phyloP scores from a whole-genome alignment of 2,113 vertebrate genomes.

The Coryphaenoides rupestris region DNA sequence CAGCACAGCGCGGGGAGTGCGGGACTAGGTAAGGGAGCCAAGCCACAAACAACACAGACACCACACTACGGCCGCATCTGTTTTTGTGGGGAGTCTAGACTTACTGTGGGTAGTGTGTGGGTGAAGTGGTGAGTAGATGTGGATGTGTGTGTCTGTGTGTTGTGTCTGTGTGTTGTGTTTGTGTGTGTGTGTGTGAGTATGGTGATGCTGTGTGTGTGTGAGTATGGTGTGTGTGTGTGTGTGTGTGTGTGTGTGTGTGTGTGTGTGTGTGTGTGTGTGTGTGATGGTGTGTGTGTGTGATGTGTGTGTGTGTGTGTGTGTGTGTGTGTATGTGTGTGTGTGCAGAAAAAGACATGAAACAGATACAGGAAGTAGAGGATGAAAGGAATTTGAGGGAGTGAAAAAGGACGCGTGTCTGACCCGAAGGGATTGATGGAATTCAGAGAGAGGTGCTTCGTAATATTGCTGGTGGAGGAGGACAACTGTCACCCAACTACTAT shows the following conservation, averaged over 20 bases:
- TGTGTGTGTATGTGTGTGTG: conserved; percentile 1
- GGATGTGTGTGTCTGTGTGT: not conserved
- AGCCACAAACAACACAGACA: too few relatives aligned
- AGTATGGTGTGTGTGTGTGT: too few relatives aligned
- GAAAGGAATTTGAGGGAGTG: conserved; percentile 16
- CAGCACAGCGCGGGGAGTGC: too few relatives aligned
- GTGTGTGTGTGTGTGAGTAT: too few relatives aligned
- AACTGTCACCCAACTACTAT: conserved; percentile 26
- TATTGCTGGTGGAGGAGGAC: conserved; percentile 55
- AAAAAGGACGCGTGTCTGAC: conserved; percentile 7
- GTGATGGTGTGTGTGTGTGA: conserved; percentile 17
- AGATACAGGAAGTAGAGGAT: conserved; percentile 2
- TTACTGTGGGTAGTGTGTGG: too few relatives aligned
- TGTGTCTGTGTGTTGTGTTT: not conserved
- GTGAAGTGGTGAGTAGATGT: too few relatives aligned
- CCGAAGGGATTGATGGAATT: conserved; percentile 38
- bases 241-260: too few relatives aligned
- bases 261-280: too few relatives aligned
- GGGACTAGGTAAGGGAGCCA: too few relatives aligned
- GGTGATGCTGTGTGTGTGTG: too few relatives aligned
- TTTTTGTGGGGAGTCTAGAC: too few relatives aligned
- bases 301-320: conserved; percentile 10
- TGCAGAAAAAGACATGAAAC: not conserved
- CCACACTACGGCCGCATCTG: too few relatives aligned
- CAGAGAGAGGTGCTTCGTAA: conserved; percentile 30